These are phyloP conservation scores for Dendronephthya gigantea DNA, from an alignment of 64 coral and sea anemone genomes.

Conservation along the genomic window DNA sequence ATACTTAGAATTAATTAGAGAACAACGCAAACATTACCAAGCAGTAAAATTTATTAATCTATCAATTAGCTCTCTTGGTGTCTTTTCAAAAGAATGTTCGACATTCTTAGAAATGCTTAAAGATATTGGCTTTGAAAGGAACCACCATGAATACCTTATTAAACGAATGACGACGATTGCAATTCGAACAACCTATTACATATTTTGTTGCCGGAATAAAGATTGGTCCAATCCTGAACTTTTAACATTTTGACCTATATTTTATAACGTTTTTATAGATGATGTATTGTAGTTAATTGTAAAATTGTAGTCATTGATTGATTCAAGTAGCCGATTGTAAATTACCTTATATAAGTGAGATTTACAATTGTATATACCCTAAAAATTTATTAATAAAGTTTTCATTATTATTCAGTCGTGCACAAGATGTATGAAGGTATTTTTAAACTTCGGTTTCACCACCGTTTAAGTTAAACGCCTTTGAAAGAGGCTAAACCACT, in stretches of 20 bases:
- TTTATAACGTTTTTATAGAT: too few relatives aligned
- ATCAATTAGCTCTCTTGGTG: not conserved
- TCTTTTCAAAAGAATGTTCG: not conserved
- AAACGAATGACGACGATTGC: not conserved
- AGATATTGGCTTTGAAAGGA: not conserved
- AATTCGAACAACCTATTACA: not conserved
- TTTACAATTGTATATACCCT: too few relatives aligned
- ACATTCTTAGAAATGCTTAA: not conserved
- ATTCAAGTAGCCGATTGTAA: too few relatives aligned
- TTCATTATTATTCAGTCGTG: too few relatives aligned
- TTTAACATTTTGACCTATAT: not conserved
- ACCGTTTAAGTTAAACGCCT: too few relatives aligned
- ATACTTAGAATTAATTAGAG: conserved; percentile 19
- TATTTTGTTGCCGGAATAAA: not conserved
- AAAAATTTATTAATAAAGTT: too few relatives aligned
- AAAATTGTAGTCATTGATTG: too few relatives aligned
- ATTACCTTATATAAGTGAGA: too few relatives aligned
- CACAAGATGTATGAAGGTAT: too few relatives aligned
- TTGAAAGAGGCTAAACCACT: too few relatives aligned
- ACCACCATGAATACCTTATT: not conserved
- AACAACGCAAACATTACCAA: not conserved
- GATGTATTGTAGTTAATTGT: too few relatives aligned
- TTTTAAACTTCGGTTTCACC: too few relatives aligned
- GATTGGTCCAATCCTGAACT: not conserved
- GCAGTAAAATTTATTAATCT: conserved; percentile 30